These are phyloP conservation scores for Dendrolimus punctatus DNA, from an alignment of 1,140 invertebrate species.

Conservation along the genomic window DNA sequence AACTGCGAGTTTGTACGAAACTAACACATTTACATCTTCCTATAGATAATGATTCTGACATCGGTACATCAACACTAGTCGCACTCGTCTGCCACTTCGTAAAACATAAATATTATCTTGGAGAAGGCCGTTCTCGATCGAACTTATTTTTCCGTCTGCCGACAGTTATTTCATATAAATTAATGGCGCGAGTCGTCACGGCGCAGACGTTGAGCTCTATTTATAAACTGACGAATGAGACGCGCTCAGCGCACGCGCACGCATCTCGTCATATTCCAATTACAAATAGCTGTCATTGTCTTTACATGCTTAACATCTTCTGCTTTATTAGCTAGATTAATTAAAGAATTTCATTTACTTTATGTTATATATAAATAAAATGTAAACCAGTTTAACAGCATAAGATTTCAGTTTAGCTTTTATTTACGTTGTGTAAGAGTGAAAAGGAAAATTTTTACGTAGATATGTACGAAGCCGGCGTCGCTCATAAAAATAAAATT, in stretches of 20 bases:
- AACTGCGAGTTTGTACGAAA: constrained; percentile 17
- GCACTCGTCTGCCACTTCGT: constrained; percentile 50
- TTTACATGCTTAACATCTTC: constrained; percentile 42
- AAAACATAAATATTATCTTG: constrained; percentile 69
- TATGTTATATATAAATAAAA: constrained; percentile 1
- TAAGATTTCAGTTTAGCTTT: no score
- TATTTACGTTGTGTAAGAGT: constrained; percentile 23
- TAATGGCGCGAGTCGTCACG: constrained; percentile 70
- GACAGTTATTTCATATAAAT: constrained; percentile 72
- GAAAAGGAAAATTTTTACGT: constrained; percentile 33
- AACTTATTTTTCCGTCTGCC: constrained; percentile 68
- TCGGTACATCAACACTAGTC: constrained; percentile 43
- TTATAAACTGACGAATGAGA: constrained; percentile 71
- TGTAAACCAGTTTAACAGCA: constrained; percentile 5
- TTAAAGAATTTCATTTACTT: no score
- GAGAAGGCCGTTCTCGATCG: constrained; percentile 62
- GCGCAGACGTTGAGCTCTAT: constrained; percentile 67
- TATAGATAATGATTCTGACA: constrained; percentile 37
- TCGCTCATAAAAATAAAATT: constrained; percentile 59
- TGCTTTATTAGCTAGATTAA: constrained; percentile 26
- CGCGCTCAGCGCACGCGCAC: constrained; percentile 63
- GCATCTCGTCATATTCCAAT: constrained; percentile 67
- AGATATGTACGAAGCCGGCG: constrained; percentile 26
- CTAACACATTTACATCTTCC: constrained; percentile 17
- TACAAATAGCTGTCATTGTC: constrained; percentile 67